Conservation (phyloP, 2,888 invertebrate species). For the Eledona agricola region DNA sequence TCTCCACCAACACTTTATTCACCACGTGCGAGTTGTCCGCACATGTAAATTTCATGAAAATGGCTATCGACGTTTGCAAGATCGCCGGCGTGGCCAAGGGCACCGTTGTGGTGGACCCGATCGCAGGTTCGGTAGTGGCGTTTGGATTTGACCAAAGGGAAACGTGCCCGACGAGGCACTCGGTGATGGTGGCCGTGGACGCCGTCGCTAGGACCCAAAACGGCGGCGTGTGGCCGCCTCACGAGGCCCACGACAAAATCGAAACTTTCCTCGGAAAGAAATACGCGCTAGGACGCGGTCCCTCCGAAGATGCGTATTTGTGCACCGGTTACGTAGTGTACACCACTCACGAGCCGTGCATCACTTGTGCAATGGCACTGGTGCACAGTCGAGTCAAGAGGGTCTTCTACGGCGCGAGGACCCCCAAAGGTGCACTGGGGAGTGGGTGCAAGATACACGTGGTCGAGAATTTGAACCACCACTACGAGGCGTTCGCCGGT, state of each 20-base stretch:
- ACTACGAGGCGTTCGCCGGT: conserved; percentile 84
- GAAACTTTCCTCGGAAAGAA: conserved; percentile 56
- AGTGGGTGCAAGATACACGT: conserved; percentile 79
- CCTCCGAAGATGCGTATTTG: conserved; percentile 72
- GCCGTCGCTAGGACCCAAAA: conserved; percentile 84
- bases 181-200: conserved; percentile 86
- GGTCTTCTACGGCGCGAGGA: conserved; percentile 77
- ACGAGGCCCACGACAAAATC: conserved; percentile 44
- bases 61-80: conserved; percentile 67
- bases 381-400: conserved; percentile 87
- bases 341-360: conserved; percentile 85
- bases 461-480: conserved; percentile 85
- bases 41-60: conserved; percentile 69
- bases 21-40: conserved; percentile 62
- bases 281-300: conserved; percentile 60
- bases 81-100: conserved; percentile 55
- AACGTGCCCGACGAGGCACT: conserved; percentile 80
- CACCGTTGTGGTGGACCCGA: conserved; percentile 81
- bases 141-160: conserved; percentile 69
- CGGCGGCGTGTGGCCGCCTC: conserved; percentile 74
- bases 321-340: conserved; percentile 91
- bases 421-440: conserved; percentile 74
- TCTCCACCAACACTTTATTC: conserved; percentile 72
- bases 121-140: conserved; percentile 70
- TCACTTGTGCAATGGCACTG: conserved; percentile 96